These are phyloP conservation scores for Recurvirostra avosetta DNA, from an alignment of 2,113 vertebrate genomes.

Conservation along the genomic window DNA sequence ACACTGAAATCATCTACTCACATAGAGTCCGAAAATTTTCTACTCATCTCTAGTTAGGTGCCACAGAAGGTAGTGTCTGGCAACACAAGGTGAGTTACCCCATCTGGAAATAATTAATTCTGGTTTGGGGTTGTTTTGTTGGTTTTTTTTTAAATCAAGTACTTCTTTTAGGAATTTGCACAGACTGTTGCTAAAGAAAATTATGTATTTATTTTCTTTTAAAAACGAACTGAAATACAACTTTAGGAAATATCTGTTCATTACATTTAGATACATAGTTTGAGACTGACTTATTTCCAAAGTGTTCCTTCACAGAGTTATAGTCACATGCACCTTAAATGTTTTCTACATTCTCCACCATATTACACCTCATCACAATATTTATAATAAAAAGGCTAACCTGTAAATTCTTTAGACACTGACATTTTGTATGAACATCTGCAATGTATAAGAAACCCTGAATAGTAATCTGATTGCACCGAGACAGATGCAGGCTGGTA, in stretches of 20 bases:
- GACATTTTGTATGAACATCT: not conserved
- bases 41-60: not conserved
- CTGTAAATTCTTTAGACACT: not conserved
- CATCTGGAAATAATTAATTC: not conserved
- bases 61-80: not conserved
- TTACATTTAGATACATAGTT: not conserved
- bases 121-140: too few relatives aligned
- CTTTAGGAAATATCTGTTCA: not conserved
- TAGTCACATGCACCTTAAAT: not conserved
- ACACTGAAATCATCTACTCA: not conserved
- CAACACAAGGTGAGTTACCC: not conserved
- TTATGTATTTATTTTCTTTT: constrained; percentile 5
- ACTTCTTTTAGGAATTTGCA: not conserved
- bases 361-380: not conserved
- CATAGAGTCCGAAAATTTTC: not conserved
- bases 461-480: not conserved
- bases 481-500: not conserved
- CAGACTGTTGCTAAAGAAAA: constrained; percentile 3
- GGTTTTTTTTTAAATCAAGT: not conserved
- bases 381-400: not conserved
- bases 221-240: not conserved
- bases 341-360: not conserved
- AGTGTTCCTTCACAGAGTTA: not conserved
- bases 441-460: not conserved
- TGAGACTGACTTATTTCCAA: not conserved